Evolutionary conservation across 2,888 invertebrate species (phyloP).

Genomic region (Tortrix viridana): DNA sequence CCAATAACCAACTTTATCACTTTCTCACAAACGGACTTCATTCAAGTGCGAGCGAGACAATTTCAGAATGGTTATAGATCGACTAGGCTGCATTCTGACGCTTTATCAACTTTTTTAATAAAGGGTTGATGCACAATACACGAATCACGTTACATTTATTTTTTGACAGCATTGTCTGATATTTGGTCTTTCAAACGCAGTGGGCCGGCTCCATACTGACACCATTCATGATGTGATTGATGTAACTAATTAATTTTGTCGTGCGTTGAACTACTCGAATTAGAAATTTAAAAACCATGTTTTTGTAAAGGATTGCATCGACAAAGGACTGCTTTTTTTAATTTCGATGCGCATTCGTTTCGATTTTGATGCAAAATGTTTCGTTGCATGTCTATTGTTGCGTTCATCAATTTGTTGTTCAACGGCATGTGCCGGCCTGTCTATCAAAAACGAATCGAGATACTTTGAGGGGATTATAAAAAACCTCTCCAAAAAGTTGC

Average conservation of each 20-base stretch:
- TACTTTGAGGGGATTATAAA: constrained; percentile 1
- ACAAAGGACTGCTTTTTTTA: constrained; percentile 33
- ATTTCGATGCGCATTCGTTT: constrained; percentile 35
- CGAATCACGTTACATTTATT: constrained; percentile 77
- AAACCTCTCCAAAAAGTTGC: not conserved
- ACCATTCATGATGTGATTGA: constrained; percentile 77
- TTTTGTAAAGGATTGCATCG: constrained; percentile 36
- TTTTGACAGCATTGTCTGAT: constrained; percentile 55
- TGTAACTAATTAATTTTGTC: constrained; percentile 83
- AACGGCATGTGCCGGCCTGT: constrained; percentile 22
- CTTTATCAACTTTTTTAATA: constrained; percentile 45
- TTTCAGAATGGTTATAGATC: not conserved
- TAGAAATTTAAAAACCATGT: constrained; percentile 60
- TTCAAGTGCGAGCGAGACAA: constrained; percentile 18
- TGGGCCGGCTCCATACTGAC: constrained; percentile 68
- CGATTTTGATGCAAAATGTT: constrained; percentile 33
- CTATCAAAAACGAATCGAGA: not conserved
- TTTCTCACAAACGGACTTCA: not conserved
- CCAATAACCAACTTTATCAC: constrained; percentile 20
- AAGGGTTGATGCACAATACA: constrained; percentile 72
- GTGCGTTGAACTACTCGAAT: constrained; percentile 69
- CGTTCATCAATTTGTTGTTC: constrained; percentile 18
- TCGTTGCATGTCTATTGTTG: constrained; percentile 24
- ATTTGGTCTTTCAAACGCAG: constrained; percentile 68
- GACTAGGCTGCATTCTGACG: constrained; percentile 43